Base-by-base conservation (phyloP, 2,888 invertebrate species). In the Aspidiotus rigidus region DNA sequence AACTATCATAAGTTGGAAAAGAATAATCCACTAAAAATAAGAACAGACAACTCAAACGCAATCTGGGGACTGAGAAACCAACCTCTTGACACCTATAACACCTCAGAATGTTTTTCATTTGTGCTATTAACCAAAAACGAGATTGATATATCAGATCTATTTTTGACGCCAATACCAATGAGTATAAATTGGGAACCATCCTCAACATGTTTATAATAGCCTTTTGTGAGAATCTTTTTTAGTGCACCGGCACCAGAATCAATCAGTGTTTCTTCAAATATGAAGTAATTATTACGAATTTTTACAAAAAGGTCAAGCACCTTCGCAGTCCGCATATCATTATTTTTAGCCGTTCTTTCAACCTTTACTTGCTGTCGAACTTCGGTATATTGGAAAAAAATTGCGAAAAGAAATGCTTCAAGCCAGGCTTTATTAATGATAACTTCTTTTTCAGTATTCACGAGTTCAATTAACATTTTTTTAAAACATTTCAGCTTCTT, bases 201-300 rank as follows among this genome's bases (percentile, higher is more conserved):
- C 49, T 44, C 11, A 44, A 44, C 49, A 11, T 11, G 49, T 44
- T 44, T 44, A 44, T 44, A 44, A 44, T 44, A 44, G 49, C 49
- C 49, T 44, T 44, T 44, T 44, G 8, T 44, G 49, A 44, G 49
- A 44, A 44, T 44, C 49, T 44, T 44, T 11, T 44, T 44, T 44
- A 44, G 49, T 44, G 49, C 49, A 44, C 49, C 49, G 49, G 49
- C 49, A 44, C 49, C 49, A 44, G n/a, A n/a, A n/a, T n/a, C n/a
- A n/a, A n/a, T n/a, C n/a, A n/a, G n/a, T n/a, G n/a, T n/a, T n/a
- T n/a, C n/a, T n/a, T n/a, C n/a, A n/a, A n/a, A n/a, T n/a, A n/a
- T n/a, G n/a, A n/a, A n/a, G n/a, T n/a, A n/a, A n/a, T n/a, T n/a
- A n/a, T n/a, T n/a, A n/a, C n/a, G n/a, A n/a, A n/a, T n/a, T n/a